phyloP scores from a whole-genome alignment of 2,888 invertebrate genomes.

The Mechanitis mazaeus region DNA sequence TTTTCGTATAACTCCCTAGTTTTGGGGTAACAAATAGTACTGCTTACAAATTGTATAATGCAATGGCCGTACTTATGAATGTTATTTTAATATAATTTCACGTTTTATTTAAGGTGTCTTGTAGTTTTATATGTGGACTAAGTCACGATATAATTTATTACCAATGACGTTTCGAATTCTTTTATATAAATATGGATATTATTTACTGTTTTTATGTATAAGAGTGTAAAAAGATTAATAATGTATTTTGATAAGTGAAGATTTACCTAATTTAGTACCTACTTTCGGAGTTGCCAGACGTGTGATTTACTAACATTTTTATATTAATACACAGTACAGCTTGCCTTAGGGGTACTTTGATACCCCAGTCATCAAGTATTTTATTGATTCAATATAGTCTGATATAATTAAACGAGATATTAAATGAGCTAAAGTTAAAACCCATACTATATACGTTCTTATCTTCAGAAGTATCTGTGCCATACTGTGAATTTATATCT shows the following conservation, averaged over 20 bases:
- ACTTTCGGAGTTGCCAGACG: constrained; percentile 57
- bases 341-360: constrained; percentile 8
- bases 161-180: constrained; percentile 74
- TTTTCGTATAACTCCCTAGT: too few species aligned
- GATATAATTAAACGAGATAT: not conserved
- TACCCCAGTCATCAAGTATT: constrained; percentile 10
- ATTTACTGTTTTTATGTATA: constrained; percentile 48
- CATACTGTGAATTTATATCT: not conserved
- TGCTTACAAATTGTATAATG: too few species aligned
- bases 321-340: constrained; percentile 17
- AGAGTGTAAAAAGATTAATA: constrained; percentile 61
- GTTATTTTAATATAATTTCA: constrained; percentile 31
- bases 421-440: too few species aligned
- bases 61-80: constrained; percentile 32
- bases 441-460: not conserved
- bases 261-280: constrained; percentile 48
- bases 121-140: constrained; percentile 62
- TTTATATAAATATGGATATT: constrained; percentile 43
- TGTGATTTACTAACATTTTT: constrained; percentile 62
- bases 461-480: constrained; percentile 2
- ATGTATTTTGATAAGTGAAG: constrained; percentile 54
- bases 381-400: constrained; percentile 9
- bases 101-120: constrained; percentile 42
- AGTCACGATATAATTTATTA: constrained; percentile 76
- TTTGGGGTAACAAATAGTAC: too few species aligned